These are phyloP conservation scores for Coccyzus lansbergi DNA, from an alignment of 2,797 vertebrate genomes.

Conservation along the genomic window DNA sequence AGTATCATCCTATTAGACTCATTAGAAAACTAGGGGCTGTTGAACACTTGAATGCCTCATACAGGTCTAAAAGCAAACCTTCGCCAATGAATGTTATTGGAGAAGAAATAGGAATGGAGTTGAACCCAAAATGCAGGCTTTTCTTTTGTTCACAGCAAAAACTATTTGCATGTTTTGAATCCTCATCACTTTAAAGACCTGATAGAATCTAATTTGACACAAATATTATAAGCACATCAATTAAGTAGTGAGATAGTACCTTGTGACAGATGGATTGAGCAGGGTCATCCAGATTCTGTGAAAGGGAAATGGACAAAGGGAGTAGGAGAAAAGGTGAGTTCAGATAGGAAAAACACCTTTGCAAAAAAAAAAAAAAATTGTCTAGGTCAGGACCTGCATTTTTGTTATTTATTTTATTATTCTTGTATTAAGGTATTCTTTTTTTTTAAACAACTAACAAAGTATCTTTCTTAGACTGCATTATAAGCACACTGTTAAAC, in stretches of 20 bases:
- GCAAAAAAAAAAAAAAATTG: neutral
- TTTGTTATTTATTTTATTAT: neutral
- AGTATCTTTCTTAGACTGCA: neutral
- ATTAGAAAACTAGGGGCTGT: neutral
- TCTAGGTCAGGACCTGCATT: neutral
- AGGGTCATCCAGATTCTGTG: neutral
- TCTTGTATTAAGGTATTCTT: neutral
- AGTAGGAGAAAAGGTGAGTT: neutral
- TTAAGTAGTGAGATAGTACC: neutral
- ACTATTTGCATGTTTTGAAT: neutral
- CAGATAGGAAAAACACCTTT: neutral
- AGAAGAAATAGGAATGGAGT: neutral
- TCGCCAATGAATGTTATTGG: neutral
- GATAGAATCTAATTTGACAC: neutral
- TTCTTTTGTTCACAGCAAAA: neutral
- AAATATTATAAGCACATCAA: neutral
- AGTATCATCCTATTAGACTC: neutral
- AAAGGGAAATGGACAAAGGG: neutral
- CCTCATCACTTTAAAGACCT: neutral
- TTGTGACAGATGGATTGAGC: neutral
- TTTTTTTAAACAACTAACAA: neutral
- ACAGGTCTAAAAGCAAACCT: neutral
- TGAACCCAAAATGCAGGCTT: neutral
- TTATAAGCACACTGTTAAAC: neutral
- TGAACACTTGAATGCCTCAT: neutral